Evolutionary conservation across 2,113 vertebrate species (phyloP).

Genomic region (Penelope pileata): DNA sequence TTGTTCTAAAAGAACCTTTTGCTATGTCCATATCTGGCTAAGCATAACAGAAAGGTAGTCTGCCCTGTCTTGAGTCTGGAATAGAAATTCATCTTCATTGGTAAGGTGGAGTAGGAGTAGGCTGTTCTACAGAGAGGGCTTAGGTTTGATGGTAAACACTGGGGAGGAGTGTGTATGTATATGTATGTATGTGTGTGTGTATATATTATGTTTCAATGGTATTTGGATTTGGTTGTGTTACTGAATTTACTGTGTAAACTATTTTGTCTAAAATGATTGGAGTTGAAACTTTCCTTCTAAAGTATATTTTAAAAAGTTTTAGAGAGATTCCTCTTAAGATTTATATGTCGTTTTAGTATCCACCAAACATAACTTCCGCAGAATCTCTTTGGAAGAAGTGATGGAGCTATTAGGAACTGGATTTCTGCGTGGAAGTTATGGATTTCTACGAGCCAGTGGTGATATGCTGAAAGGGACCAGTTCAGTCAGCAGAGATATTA

Average conservation of each 20-base stretch:
- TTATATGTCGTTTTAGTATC: slow-evolving; percentile 34
- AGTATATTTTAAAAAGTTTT: neutral
- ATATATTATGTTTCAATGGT: neutral
- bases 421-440: slow-evolving; percentile 88
- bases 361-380: slow-evolving; percentile 74
- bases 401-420: slow-evolving; percentile 89
- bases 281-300: neutral
- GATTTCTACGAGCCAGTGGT: slow-evolving; percentile 90
- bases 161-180: neutral
- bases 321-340: neutral
- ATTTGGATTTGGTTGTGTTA: neutral
- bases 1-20: neutral
- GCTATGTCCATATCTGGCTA: neutral
- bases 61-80: neutral
- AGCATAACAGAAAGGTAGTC: neutral
- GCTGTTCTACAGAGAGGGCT: neutral
- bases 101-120: neutral
- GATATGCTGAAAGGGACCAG: slow-evolving; percentile 92
- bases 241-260: neutral
- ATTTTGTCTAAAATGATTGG: neutral
- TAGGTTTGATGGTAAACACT: neutral
- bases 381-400: slow-evolving; percentile 84
- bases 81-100: neutral
- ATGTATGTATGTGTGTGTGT: neutral
- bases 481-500: slow-evolving; percentile 87